Base-by-base conservation (phyloP, 2,113 vertebrate species). In the Buteo buteo region DNA sequence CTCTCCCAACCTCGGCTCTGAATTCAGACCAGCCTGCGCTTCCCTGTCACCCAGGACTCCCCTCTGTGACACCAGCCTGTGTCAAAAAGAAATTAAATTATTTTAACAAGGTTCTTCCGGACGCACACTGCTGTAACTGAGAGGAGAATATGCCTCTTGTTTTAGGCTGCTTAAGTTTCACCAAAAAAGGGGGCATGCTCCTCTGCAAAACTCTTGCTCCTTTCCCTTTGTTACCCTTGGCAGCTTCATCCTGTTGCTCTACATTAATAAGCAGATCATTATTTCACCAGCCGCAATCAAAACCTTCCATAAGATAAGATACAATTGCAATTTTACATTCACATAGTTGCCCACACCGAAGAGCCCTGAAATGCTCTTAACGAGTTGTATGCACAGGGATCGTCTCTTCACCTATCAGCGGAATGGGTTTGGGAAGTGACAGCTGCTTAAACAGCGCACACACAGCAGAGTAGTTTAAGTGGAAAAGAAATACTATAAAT, bases 401-500 rank as follows among this genome's bases (percentile, higher is more conserved):
- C 3, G 0, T 55, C 93, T 80, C 93, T 54, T 80, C 66, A 26
- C 66, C 81, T 9, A n/a, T 38, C 86, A 70, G 71, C 2, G 0
- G 52, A 90, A 77, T 1, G 6, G 79, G 89, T 85, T 73, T 0
- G 55, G 91, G 87, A 84, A 78, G 78, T 3, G 18, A 79, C 89
- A 85, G 93, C 91, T 94, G 78, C 94, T 87, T 55, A 49, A 54
- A 93, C 0, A 55, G 77, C 3, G 28, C 86, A n/a, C 91, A 65
- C 21, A 5, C 70, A 45, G 70, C 7, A 4, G 49, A 91, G 81
- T 6, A 91, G 82, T 77, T 95, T 85, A 81, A 88, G 84, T 58
- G 82, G 67, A 70, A 91, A 80, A 86, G 85, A 91, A 96, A 93
- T 90, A 65, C 74, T 66, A 83, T 92, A 88, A 91, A 95, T 91